Evolutionary conservation across 2,113 vertebrate species (phyloP), one percentile per base, ranked within the genome.

Genomic region (Poeciliopsis occidentalis): DNA sequence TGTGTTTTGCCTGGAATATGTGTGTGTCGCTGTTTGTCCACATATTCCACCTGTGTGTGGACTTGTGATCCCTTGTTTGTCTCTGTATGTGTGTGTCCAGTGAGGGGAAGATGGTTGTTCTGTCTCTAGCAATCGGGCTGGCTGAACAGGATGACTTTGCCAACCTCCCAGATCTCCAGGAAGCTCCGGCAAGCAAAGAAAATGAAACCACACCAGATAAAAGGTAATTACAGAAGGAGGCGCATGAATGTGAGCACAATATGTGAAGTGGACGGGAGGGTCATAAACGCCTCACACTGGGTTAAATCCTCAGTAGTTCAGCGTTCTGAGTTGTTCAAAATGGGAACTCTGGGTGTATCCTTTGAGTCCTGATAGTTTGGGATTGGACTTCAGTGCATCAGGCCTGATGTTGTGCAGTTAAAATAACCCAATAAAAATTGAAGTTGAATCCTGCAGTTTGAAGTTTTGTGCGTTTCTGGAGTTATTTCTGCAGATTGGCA

Each of bases 111-210:
- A 99, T 99, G 97, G 97, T 99, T 93, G 98, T 99, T 95, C 94
- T 99, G 93, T 98, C 98, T 92, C 95, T 99, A 92, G 97, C 98
- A 86, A 96, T 99, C 93, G 97, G 98, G 90, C 95, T 99, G 92
- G 98, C 98, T 90, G 97, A 99, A 89, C 97, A 98, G 95, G 98
- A 99, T 87, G 97, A 99, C 95, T 99, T 99, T 95, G 98, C 98
- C 96, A 99, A 99, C 96, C 97, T 99, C 88, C 97, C 98, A 89
- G 97, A 99, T 94, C 97, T 98, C 86, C 97, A 99, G 94, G 96
- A 96, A 92, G 95, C 95, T 57, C 96, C 96, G 84, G 95, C 95
- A 81, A 95, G 91, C 94, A 95, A 96, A 94, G 97, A 96, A 92
- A 95, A 96, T 90, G 92, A 92, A 70, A 90, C 90, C 75, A 95